Evolutionary conservation across 2,797 vertebrate genomes (phyloP).

Genomic region (Myripristis murdjan): DNA sequence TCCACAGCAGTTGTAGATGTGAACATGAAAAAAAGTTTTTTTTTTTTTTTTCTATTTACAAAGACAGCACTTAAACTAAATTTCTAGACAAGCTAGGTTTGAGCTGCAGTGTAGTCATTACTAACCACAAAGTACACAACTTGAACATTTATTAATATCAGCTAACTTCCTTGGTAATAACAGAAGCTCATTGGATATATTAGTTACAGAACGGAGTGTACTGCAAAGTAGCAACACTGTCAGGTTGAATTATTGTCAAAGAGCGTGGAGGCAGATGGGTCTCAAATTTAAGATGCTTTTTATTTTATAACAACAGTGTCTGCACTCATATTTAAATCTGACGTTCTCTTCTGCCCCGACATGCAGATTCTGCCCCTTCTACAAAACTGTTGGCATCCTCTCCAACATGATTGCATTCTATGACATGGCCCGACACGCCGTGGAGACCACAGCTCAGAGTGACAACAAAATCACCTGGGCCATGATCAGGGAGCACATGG

Average conservation of each 20-base stretch:
- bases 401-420: constrained; percentile 99
- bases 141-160: neutral
- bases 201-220: no score
- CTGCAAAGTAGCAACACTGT: no score
- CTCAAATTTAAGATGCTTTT: neutral
- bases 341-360: neutral
- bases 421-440: constrained; percentile 96
- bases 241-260: no score
- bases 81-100: neutral
- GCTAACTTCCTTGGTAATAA: neutral
- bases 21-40: no score
- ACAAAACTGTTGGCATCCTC: constrained; percentile 98
- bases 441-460: constrained; percentile 95
- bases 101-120: neutral
- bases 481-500: constrained; percentile 96
- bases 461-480: constrained; percentile 93
- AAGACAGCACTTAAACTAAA: neutral
- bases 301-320: neutral
- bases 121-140: neutral
- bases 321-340: neutral
- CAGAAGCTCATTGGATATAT: neutral
- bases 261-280: no score
- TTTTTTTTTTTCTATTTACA: neutral
- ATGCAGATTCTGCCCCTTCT: constrained; percentile 97
- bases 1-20: neutral